These are phyloP conservation scores for Trissolcus japonicus DNA, from an alignment of 2,888 invertebrate species.

Conservation along the genomic window DNA sequence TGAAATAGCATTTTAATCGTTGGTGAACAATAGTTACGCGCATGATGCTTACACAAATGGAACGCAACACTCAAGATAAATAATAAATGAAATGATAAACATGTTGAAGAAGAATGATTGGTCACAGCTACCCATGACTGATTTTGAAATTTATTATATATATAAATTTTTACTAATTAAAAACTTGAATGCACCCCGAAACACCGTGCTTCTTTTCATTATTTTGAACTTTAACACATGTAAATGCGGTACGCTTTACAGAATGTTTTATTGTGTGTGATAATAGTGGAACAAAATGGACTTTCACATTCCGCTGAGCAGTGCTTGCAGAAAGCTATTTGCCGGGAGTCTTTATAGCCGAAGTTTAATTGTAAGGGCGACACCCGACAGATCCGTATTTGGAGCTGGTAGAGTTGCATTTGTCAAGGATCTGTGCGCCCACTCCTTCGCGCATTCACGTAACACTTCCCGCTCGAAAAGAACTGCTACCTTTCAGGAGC, in stretches of 20 bases:
- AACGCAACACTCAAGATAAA: too few species aligned
- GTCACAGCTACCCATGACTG: too few species aligned
- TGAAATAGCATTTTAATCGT: background rate
- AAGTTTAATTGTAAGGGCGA: conserved; percentile 67
- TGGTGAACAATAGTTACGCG: too few species aligned
- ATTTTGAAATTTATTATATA: too few species aligned
- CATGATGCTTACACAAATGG: too few species aligned
- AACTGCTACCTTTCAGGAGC: conserved; percentile 12
- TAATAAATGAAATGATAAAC: too few species aligned
- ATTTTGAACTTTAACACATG: conserved; percentile 34
- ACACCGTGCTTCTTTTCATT: conserved; percentile 35
- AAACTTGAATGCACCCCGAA: conserved; percentile 20
- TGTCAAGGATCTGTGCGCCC: conserved; percentile 61
- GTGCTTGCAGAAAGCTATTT: conserved; percentile 66
- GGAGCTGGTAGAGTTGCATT: conserved; percentile 62
- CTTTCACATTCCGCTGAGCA: conserved; percentile 66
- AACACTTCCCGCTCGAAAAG: conserved; percentile 11
- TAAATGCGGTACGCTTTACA: conserved; percentile 22
- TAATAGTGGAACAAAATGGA: conserved; percentile 61
- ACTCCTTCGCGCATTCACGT: conserved; percentile 46
- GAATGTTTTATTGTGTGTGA: conserved; percentile 44
- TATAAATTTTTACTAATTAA: too few species aligned
- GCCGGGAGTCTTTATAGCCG: conserved; percentile 65
- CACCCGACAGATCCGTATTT: conserved; percentile 62
- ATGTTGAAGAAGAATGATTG: too few species aligned